phyloP scores from a whole-genome alignment of 2,888 invertebrate genomes.

The Eupeodes luniger region DNA sequence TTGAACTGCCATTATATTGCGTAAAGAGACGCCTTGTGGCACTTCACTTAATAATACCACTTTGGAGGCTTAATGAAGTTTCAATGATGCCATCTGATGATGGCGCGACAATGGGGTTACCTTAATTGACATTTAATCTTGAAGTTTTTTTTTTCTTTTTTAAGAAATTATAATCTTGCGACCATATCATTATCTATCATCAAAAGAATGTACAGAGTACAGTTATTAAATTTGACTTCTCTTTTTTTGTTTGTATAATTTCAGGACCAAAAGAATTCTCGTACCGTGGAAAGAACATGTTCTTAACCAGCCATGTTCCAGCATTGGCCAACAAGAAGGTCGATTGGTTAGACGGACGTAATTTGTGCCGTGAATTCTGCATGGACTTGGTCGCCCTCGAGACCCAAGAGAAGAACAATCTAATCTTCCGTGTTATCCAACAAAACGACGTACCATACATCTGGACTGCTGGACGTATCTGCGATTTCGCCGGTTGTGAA shows the following conservation, averaged over 20 bases:
- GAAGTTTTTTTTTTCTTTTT: neutral
- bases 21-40: conserved; percentile 53
- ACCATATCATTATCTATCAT: conserved; percentile 12
- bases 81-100: conserved; percentile 30
- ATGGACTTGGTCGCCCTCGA: conserved; percentile 96
- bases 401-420: conserved; percentile 95
- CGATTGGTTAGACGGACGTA: conserved; percentile 96
- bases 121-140: conserved; percentile 60
- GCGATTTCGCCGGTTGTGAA: conserved; percentile 97
- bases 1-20: conserved; percentile 68
- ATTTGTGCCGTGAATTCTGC: conserved; percentile 95
- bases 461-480: conserved; percentile 96
- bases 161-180: neutral
- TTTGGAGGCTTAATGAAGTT: conserved; percentile 44
- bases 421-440: conserved; percentile 94
- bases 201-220: neutral
- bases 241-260: conserved; percentile 78
- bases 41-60: conserved; percentile 53
- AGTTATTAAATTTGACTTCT: neutral
- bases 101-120: conserved; percentile 28
- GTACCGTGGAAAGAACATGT: conserved; percentile 94
- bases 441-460: conserved; percentile 96
- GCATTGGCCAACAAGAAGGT: conserved; percentile 91
- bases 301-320: conserved; percentile 93
- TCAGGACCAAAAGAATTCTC: conserved; percentile 95